Evolutionary conservation across 2,797 vertebrate genomes (phyloP), one percentile per base, ranked within the genome.

Genomic region (Loriculus beryllinus): DNA sequence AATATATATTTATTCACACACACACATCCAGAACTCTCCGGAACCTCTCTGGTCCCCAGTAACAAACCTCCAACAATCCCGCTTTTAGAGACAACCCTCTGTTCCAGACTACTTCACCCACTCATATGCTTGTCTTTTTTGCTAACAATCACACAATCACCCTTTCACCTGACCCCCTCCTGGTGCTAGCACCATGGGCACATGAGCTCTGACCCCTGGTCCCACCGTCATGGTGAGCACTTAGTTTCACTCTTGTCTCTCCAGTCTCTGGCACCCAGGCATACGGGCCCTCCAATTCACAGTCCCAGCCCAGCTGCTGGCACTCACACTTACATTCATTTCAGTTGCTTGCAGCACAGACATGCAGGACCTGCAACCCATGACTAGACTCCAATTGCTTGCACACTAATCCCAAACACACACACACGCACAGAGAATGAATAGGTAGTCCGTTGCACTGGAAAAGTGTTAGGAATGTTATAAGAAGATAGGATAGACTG

Each of bases 361-460:
- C 3, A 15, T 28, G 6, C 1, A 2, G 20, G 4, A 7, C 8
- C 22, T 63, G n/a, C 60, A 78, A 26, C 1, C 4, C 12, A 17
- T 19, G 22, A 17, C 40, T 23, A n/a, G 33, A 70, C 33, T 48
- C 13, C 13, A 40, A 48, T 7, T 49, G 28, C 52, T 77, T 82
- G n/a, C 4, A 13, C 25, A 43, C 5, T 33, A 57, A 45, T 13
- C 4, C 14, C 7, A 16, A 16, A 51, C 7, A 21, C 2, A 1
- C 2, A 9, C 8, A 4, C 21, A 17, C 9, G 37, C 12, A 52
- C 29, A 45, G 6, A 59, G 3, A 14, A 33, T 26, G 35, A 83
- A 54, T 1, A 70, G 14, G 6, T 10, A 43, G 35, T 13, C 11
- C 5, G 17, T 72, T 14, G n/a, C 3, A 1, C 26, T 42, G 26